phyloP scores from a whole-genome alignment of 2,113 vertebrate genomes.

The Struthio camelus region DNA sequence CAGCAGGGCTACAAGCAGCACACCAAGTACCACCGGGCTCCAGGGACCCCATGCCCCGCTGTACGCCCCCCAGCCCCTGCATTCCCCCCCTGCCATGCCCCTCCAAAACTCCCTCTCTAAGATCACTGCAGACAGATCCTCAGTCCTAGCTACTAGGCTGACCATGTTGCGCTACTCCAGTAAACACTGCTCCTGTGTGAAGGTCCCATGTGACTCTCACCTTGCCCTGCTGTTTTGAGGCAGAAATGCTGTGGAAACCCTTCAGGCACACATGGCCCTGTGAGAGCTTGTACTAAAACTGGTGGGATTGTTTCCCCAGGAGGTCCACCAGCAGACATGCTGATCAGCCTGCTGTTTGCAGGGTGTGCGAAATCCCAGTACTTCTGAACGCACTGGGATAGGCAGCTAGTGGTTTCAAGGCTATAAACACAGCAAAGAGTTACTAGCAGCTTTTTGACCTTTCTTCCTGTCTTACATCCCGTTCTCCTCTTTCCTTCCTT shows the following conservation, averaged over 20 bases:
- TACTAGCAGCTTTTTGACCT: not conserved
- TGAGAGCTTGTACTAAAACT: not conserved
- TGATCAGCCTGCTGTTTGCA: not conserved
- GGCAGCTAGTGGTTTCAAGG: not conserved
- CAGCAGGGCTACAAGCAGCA: not conserved
- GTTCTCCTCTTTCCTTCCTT: not conserved
- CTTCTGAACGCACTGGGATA: not conserved
- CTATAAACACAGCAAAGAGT: not conserved
- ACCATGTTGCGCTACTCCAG: not conserved
- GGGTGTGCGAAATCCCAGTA: not conserved
- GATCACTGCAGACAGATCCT: not conserved
- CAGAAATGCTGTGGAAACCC: no score
- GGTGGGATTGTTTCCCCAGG: no score
- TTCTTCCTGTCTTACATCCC: not conserved
- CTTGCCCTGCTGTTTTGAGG: not conserved
- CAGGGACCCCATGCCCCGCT: not conserved
- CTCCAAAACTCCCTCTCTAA: no score
- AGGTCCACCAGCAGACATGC: not conserved
- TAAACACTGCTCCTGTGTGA: not conserved
- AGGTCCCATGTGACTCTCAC: not conserved
- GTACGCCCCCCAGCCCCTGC: fast-evolving
- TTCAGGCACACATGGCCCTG: no score
- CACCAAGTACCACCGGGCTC: not conserved
- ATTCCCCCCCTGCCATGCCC: no score
- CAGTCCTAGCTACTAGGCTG: not conserved